These are phyloP conservation scores for Molossus alvarezi DNA, from an alignment of 2,797 vertebrate species.

Conservation along the genomic window DNA sequence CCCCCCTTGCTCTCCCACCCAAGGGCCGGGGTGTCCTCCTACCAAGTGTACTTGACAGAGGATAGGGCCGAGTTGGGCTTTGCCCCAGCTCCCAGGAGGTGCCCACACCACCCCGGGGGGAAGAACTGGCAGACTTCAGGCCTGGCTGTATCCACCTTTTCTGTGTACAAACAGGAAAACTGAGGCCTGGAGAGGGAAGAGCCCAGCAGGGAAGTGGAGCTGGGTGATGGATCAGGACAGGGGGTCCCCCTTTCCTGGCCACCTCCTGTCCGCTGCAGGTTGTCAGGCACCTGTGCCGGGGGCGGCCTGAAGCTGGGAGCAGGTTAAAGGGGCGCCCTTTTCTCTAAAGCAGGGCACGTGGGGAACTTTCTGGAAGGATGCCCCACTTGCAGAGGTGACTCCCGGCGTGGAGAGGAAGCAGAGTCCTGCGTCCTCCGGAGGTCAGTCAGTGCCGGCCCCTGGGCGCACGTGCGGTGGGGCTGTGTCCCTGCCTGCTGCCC, in stretches of 20 bases:
- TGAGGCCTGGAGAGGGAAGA: slow-evolving; percentile 2
- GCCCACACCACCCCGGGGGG: rapidly evolving
- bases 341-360: too few species aligned
- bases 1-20: not conserved
- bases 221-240: rapidly evolving
- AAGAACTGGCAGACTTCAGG: too few species aligned
- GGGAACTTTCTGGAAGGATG: not conserved
- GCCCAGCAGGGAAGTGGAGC: not conserved
- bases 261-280: not conserved
- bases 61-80: rapidly evolving
- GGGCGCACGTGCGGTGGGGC: too few species aligned
- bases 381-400: not conserved
- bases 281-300: not conserved
- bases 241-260: rapidly evolving
- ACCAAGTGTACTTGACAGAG: rapidly evolving
- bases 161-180: not conserved
- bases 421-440: not conserved
- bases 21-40: not conserved
- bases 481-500: not conserved
- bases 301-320: rapidly evolving
- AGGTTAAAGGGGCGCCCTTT: rapidly evolving
- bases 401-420: rapidly evolving
- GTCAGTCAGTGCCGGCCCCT: not conserved
- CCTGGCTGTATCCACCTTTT: not conserved
- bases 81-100: too few species aligned